These are phyloP conservation scores for zebrafish (Danio rerio) DNA, from an alignment of 2,113 vertebrate species.

Conservation along the genomic window DNA sequence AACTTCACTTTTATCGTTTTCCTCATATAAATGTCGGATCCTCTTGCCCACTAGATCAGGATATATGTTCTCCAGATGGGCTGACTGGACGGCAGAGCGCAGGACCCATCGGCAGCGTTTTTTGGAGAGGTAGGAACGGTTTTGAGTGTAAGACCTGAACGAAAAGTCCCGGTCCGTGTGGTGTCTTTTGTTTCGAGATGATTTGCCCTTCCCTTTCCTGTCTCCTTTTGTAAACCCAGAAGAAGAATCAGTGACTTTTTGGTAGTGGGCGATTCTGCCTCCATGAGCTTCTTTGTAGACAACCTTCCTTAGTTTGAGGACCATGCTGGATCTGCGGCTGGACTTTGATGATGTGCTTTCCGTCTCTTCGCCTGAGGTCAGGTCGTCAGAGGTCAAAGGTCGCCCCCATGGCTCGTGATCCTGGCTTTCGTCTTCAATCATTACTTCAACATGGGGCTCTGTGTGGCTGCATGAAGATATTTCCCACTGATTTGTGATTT, in stretches of 20 bases:
- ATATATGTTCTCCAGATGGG: constrained; percentile 61
- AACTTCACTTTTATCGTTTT: constrained; percentile 81
- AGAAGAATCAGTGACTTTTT: constrained; percentile 58
- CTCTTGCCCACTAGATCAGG: constrained; percentile 82
- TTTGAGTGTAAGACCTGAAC: constrained; percentile 60
- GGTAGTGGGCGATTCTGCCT: constrained; percentile 61
- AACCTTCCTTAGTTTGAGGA: constrained; percentile 74
- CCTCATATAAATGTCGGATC: constrained; percentile 83
- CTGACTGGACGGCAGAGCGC: constrained; percentile 69
- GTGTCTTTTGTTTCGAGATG: constrained; percentile 37
- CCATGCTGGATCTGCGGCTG: constrained; percentile 59
- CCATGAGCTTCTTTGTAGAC: constrained; percentile 50
- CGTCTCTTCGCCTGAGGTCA: constrained; percentile 51
- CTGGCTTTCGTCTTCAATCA: constrained; percentile 52
- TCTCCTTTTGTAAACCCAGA: not conserved
- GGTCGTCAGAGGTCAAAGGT: constrained; percentile 70
- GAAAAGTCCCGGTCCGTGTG: constrained; percentile 51
- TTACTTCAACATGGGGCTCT: constrained; percentile 14
- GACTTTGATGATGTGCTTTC: constrained; percentile 44
- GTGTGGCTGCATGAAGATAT: not conserved
- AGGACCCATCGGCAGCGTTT: constrained; percentile 70
- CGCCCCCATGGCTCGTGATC: constrained; percentile 63
- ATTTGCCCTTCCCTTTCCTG: constrained; percentile 37
- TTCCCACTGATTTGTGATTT: constrained; percentile 11
- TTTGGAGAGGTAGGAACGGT: constrained; percentile 70